phyloP scores from a whole-genome alignment of 2,113 vertebrate genomes.

The Xenus cinereus region DNA sequence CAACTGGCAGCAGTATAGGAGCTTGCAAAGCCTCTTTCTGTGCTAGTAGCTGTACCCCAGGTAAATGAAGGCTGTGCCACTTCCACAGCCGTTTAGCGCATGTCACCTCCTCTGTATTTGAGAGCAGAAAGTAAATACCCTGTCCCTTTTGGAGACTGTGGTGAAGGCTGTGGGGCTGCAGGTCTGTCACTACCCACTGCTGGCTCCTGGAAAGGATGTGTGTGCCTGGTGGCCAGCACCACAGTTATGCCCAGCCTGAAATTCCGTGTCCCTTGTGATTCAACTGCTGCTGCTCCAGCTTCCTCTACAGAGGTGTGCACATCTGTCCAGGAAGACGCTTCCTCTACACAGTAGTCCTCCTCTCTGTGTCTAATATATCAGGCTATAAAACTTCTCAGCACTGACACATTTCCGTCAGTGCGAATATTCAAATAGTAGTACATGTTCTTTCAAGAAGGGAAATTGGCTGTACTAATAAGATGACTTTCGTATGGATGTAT shows the following conservation, averaged over 20 bases:
- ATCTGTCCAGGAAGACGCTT: background rate
- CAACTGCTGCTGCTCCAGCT: background rate
- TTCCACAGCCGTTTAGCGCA: rapidly evolving
- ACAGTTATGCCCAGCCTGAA: background rate
- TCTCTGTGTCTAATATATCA: background rate
- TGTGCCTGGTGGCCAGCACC: rapidly evolving
- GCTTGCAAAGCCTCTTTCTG: background rate
- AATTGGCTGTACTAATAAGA: background rate
- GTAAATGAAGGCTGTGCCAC: background rate
- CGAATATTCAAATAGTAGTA: background rate
- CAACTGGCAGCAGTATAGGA: background rate
- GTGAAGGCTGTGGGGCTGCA: background rate
- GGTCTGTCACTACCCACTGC: background rate
- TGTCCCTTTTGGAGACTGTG: background rate
- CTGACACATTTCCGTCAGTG: background rate
- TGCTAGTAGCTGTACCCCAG: background rate
- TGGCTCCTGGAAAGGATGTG: background rate
- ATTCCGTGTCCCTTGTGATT: background rate
- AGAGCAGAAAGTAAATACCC: background rate
- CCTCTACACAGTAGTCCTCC: background rate
- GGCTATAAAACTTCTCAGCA: background rate
- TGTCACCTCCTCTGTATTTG: background rate
- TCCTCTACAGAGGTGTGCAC: rapidly evolving
- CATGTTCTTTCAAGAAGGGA: background rate
- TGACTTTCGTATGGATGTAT: background rate